Evolutionary conservation across 2,797 vertebrate genomes (phyloP).

Genomic region (Ctenopoma kingsleyae): DNA sequence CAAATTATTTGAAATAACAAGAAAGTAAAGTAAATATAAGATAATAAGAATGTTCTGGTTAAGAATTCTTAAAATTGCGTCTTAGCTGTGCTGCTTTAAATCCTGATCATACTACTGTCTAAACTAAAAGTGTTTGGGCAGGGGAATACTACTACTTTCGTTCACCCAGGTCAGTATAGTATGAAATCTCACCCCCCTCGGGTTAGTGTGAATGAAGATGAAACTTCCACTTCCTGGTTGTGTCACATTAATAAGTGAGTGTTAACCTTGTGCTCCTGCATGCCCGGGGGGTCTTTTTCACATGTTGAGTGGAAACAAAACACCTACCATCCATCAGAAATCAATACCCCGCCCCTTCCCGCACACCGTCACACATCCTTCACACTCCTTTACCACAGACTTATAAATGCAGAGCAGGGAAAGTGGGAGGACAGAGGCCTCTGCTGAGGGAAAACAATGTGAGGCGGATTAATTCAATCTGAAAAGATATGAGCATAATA

Average conservation of each 20-base stretch:
- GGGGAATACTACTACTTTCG: neutral
- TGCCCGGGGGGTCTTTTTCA: conserved; percentile 47
- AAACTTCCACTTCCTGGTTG: conserved; percentile 46
- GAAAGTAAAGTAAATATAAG: no score
- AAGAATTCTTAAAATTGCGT: no score
- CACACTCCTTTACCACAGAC: conserved; percentile 38
- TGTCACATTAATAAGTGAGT: conserved; percentile 57
- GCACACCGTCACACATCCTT: conserved; percentile 5
- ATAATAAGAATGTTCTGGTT: no score
- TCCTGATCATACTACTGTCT: no score
- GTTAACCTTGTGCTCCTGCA: conserved; percentile 43
- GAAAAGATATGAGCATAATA: conserved; percentile 40
- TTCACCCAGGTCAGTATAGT: neutral
- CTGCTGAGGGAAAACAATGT: conserved; percentile 46
- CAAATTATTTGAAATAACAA: no score
- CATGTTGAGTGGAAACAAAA: conserved; percentile 60
- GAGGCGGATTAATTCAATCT: conserved; percentile 60
- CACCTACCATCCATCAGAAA: conserved; percentile 59
- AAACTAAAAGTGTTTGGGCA: neutral
- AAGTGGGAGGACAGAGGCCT: conserved; percentile 18
- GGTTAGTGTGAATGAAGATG: conserved; percentile 44
- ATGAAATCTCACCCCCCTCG: conserved; percentile 3
- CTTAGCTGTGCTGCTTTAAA: no score
- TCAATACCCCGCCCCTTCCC: conserved; percentile 46
- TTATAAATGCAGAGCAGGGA: conserved; percentile 46